Evolutionary conservation across 2,113 vertebrate genomes (phyloP).

Genomic region (Festucalex cinctus): DNA sequence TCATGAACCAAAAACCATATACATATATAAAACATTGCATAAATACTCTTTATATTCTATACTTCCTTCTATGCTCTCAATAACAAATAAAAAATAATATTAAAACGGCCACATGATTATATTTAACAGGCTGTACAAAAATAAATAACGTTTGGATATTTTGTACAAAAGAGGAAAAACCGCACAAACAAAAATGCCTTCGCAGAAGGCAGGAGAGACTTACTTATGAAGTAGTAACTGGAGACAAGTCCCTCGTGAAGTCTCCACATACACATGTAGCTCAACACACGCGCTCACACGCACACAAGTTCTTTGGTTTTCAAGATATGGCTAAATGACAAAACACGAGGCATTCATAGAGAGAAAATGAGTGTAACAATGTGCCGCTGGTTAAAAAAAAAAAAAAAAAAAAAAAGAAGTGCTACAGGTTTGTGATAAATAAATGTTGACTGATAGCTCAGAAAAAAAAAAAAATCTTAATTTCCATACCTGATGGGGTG

Average conservation of each 20-base stretch:
- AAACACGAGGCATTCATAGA: conserved; percentile 49
- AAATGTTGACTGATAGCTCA: conserved; percentile 45
- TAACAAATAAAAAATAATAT: conserved; percentile 76
- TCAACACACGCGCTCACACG: conserved; percentile 4
- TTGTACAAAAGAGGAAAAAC: conserved; percentile 70
- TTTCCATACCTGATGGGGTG: conserved; percentile 69
- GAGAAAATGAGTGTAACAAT: conserved; percentile 45
- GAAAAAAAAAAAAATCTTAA: conserved; percentile 47
- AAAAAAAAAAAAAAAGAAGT: conserved; percentile 56
- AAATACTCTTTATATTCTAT: conserved; percentile 98
- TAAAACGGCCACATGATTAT: conserved; percentile 91
- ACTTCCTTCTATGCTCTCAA: conserved; percentile 84
- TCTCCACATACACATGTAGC: conserved; percentile 37
- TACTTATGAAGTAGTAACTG: conserved; percentile 96
- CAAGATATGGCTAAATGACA: conserved; percentile 60
- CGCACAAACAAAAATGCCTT: conserved; percentile 79
- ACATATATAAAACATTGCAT: conserved; percentile 88
- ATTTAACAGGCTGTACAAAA: conserved; percentile 99
- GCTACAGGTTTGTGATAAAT: conserved; percentile 66
- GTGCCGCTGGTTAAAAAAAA: conserved; percentile 63
- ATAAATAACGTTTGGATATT: conserved; percentile 91
- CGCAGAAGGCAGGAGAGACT: conserved; percentile 87
- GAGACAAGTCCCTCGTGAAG: conserved; percentile 70
- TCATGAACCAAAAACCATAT: conserved; percentile 76
- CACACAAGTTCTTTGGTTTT: conserved; percentile 62